These are phyloP conservation scores for Mimas tiliae DNA, from an alignment of 2,888 invertebrate genomes.

Conservation along the genomic window DNA sequence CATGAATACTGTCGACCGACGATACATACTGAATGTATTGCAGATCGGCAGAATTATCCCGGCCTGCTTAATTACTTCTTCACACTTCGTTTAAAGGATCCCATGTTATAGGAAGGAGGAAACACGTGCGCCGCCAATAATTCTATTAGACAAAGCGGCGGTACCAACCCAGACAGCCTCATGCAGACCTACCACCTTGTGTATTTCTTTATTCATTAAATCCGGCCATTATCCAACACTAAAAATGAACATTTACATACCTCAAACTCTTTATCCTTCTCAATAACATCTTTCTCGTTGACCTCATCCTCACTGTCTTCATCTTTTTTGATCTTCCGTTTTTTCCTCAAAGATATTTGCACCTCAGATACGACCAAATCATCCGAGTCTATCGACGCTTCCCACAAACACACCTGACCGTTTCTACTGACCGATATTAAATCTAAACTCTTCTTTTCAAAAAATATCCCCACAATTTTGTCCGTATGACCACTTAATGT, in stretches of 20 bases:
- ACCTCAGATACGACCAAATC: conserved; percentile 85
- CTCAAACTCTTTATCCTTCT: conserved; percentile 77
- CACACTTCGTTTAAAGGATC: no score
- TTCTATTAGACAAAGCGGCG: no score
- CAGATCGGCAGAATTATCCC: no score
- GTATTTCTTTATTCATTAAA: no score
- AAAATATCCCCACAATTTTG: conserved; percentile 93
- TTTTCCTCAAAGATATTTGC: conserved; percentile 80
- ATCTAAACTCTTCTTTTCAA: conserved; percentile 94
- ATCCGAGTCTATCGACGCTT: conserved; percentile 90
- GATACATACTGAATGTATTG: no score
- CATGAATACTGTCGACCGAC: no score
- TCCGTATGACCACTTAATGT: conserved; percentile 94
- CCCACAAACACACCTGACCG: conserved; percentile 94
- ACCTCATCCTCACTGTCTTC: conserved; percentile 88
- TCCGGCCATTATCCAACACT: no score
- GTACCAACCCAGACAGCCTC: no score
- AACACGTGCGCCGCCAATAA: no score
- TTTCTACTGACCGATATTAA: conserved; percentile 93
- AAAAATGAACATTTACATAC: conserved; percentile 56
- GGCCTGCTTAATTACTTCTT: no score
- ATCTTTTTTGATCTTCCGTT: conserved; percentile 63
- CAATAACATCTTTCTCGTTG: conserved; percentile 83
- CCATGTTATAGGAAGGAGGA: no score
- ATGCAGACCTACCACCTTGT: no score